Conservation (phyloP, 1,140 invertebrate genomes). For the Oedothorax gibbosus region DNA sequence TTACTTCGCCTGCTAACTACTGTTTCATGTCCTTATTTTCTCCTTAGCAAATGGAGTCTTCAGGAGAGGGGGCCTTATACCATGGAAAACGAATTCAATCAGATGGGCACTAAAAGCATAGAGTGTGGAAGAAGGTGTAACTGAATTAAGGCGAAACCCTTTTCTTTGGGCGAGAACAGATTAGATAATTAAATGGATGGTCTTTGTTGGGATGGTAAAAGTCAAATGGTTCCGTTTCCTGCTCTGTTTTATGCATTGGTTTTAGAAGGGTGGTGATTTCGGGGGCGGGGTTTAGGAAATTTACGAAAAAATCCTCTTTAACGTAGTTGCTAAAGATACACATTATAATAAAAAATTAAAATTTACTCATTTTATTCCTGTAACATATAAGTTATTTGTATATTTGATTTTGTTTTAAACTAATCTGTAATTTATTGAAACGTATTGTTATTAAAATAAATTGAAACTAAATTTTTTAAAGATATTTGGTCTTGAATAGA, state of each 20-base stretch:
- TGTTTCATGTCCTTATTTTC: conserved; percentile 54
- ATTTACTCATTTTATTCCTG: too few relatives aligned
- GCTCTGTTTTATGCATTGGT: conserved; percentile 14
- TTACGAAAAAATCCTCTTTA: too few relatives aligned
- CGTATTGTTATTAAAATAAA: too few relatives aligned
- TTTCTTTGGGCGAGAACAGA: conserved; percentile 1
- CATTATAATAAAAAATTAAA: too few relatives aligned
- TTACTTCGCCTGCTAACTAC: conserved; percentile 39
- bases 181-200: conserved; percentile 11
- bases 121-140: conserved; percentile 11
- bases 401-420: too few relatives aligned
- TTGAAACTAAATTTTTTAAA: too few relatives aligned
- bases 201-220: neutral
- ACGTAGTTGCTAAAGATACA: too few relatives aligned
- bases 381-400: too few relatives aligned
- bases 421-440: too few relatives aligned
- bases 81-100: conserved; percentile 30
- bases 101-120: conserved; percentile 22
- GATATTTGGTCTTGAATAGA: too few relatives aligned
- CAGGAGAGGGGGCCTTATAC: conserved; percentile 6
- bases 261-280: too few relatives aligned
- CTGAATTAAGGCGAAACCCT: conserved; percentile 41
- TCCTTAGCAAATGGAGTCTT: conserved; percentile 18
- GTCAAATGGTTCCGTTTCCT: conserved; percentile 45
- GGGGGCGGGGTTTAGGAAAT: neutral